These are phyloP conservation scores for Myotis lucifugus DNA, from an alignment of 2,113 vertebrate species.

Conservation along the genomic window DNA sequence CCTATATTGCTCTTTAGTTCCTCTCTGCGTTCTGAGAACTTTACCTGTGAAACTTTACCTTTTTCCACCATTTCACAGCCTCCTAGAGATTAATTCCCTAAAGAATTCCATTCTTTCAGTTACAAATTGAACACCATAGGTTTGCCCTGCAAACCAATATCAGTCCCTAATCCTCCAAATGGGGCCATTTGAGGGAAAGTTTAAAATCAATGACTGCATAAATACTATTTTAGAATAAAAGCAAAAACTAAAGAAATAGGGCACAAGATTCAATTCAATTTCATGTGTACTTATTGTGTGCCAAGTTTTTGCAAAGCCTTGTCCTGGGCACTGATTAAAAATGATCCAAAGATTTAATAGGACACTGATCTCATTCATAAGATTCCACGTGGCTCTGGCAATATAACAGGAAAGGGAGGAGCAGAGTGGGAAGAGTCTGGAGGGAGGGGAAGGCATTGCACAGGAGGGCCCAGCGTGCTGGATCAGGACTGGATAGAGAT, in stretches of 20 bases:
- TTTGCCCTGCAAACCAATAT: not conserved
- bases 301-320: not conserved
- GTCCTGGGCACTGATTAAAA: not conserved
- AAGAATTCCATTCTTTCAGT: not conserved
- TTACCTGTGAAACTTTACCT: not conserved
- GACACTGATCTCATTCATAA: not conserved
- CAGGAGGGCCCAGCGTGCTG: not conserved
- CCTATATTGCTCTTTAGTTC: not conserved
- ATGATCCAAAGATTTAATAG: not conserved
- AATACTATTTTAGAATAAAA: not conserved
- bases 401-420: not conserved
- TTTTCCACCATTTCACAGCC: not conserved
- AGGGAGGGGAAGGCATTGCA: not conserved
- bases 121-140: not conserved
- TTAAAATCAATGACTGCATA: constrained; percentile 12
- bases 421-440: not conserved
- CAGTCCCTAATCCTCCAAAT: not conserved
- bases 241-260: not conserved
- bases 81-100: not conserved
- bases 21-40: not conserved
- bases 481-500: not conserved
- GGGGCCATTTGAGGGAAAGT: not conserved
- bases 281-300: not conserved
- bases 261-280: not conserved
- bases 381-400: too few relatives aligned